Conservation (phyloP, 2,113 vertebrate genomes). For the Condylura cristata region DNA sequence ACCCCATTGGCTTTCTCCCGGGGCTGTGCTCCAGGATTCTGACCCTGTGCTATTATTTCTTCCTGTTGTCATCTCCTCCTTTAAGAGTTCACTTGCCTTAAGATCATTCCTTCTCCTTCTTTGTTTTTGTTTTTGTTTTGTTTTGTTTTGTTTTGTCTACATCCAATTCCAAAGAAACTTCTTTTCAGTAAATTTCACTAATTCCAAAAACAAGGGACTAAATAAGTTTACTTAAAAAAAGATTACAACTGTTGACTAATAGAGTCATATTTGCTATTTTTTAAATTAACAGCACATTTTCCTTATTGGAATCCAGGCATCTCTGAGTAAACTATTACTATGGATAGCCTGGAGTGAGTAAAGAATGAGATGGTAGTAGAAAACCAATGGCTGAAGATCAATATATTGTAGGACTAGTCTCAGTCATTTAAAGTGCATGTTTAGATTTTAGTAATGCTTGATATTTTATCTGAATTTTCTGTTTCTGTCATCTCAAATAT, state of each 20-base stretch:
- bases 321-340: background rate
- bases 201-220: background rate
- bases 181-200: background rate
- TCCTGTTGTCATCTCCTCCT: background rate
- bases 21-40: background rate
- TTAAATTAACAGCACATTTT: background rate
- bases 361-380: background rate
- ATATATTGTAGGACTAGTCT: background rate
- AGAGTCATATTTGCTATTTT: background rate
- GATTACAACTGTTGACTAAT: background rate
- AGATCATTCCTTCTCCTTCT: background rate
- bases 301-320: background rate
- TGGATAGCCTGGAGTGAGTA: background rate
- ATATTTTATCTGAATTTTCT: background rate
- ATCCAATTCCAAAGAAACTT: background rate
- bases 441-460: background rate
- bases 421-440: background rate
- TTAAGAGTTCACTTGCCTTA: background rate
- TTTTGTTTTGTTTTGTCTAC: background rate
- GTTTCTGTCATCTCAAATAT: background rate
- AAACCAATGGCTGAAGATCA: background rate
- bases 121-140: background rate
- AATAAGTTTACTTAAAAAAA: background rate
- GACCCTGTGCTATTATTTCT: background rate
- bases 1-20: no score